Conservation (phyloP, 2,797 vertebrate species). For the Coranthus polyacanthus region DNA sequence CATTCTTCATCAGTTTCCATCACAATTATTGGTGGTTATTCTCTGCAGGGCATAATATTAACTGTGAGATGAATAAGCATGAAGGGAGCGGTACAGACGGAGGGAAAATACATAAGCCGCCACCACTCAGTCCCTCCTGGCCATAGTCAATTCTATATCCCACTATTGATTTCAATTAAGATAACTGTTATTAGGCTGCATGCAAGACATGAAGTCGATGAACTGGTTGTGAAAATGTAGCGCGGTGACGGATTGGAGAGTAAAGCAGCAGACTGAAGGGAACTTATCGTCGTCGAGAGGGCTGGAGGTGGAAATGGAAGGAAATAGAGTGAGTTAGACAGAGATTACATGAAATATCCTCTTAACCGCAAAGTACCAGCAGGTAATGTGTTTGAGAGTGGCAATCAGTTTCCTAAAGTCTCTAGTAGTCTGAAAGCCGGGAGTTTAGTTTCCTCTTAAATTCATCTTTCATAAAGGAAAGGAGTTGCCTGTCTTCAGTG, state of each 20-base stretch:
- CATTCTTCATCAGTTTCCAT: constrained; percentile 19
- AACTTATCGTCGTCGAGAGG: constrained; percentile 42
- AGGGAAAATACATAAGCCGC: constrained; percentile 24
- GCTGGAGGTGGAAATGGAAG: constrained; percentile 33
- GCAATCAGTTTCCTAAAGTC: constrained; percentile 32
- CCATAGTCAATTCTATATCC: constrained; percentile 51
- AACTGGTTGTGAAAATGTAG: constrained; percentile 34
- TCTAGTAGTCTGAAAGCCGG: neutral
- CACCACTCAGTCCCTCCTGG: constrained; percentile 34
- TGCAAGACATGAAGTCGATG: constrained; percentile 59
- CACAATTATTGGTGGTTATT: constrained; percentile 1
- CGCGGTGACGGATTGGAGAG: constrained; percentile 47
- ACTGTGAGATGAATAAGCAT: constrained; percentile 1
- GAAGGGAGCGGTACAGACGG: constrained; percentile 21
- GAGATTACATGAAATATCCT: constrained; percentile 61
- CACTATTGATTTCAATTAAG: constrained; percentile 79
- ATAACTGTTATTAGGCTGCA: constrained; percentile 71
- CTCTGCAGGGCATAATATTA: constrained; percentile 1
- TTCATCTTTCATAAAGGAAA: neutral
- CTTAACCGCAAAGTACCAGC: constrained; percentile 28
- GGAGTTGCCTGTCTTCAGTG: neutral
- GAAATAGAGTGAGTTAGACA: constrained; percentile 35
- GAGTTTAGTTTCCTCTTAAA: neutral
- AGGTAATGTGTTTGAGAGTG: constrained; percentile 51
- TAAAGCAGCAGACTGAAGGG: constrained; percentile 29